phyloP scores from a whole-genome alignment of 2,797 vertebrate genomes.

The Heteromormyrus szaboi region DNA sequence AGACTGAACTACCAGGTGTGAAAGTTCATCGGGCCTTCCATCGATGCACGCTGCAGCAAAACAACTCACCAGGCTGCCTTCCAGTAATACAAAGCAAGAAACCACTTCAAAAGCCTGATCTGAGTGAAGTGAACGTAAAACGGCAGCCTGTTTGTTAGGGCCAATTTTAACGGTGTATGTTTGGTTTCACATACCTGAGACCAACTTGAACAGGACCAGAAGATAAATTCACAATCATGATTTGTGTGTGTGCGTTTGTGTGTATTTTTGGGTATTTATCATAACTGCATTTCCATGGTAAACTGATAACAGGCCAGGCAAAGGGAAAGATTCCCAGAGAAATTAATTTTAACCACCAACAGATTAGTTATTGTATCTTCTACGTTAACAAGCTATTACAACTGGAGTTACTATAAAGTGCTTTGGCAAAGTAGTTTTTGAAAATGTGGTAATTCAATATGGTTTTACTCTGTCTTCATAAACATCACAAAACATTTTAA shows the following conservation, averaged over 20 bases:
- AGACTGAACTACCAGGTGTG: not conserved
- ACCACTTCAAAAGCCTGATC: conserved; percentile 14
- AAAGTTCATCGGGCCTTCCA: not conserved
- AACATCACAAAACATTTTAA: not conserved
- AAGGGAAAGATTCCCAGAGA: not conserved
- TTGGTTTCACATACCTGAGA: conserved; percentile 16
- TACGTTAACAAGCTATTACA: not conserved
- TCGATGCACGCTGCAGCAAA: not conserved
- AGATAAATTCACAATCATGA: not conserved
- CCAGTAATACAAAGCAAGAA: conserved; percentile 12
- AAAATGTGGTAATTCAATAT: not conserved
- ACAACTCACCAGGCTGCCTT: not conserved
- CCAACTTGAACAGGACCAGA: conserved; percentile 18
- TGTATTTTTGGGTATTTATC: not conserved
- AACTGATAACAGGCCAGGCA: not conserved
- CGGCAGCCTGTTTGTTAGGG: not conserved
- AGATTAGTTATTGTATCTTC: not conserved
- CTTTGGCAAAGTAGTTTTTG: not conserved
- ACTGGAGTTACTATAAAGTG: not conserved
- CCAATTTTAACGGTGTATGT: not conserved
- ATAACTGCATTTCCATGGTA: not conserved
- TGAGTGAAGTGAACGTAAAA: not conserved
- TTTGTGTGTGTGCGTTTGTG: not conserved
- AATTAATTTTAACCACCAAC: not conserved
- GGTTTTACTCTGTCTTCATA: not conserved